Evolutionary conservation across 2,113 vertebrate genomes (phyloP).

Genomic region (Crotophaga sulcirostris): DNA sequence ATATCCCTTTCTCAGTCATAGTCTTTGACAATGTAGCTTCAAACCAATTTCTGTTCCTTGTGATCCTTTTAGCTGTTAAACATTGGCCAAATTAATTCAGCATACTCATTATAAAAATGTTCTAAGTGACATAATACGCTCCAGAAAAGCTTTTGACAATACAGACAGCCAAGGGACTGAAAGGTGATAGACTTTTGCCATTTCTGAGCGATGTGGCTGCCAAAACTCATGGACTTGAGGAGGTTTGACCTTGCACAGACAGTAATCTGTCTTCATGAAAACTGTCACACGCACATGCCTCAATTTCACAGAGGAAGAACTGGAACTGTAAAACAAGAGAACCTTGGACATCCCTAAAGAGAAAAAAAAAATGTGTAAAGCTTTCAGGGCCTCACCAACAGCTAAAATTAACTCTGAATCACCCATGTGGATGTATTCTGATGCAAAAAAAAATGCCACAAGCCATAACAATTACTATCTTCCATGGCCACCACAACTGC

Average conservation of each 20-base stretch:
- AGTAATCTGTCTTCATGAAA: slow-evolving; percentile 81
- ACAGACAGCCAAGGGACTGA: slow-evolving; percentile 25
- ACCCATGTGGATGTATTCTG: slow-evolving; percentile 10
- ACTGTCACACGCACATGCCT: slow-evolving; percentile 73
- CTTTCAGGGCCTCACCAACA: slow-evolving; percentile 8
- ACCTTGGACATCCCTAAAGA: slow-evolving; percentile 71
- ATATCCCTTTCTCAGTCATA: not conserved
- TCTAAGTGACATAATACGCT: slow-evolving; percentile 8
- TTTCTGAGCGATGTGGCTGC: slow-evolving; percentile 72
- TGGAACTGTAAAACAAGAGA: slow-evolving; percentile 49
- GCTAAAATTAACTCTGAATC: slow-evolving; percentile 66
- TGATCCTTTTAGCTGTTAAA: not conserved
- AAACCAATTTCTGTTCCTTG: not conserved
- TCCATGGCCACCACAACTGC: not conserved
- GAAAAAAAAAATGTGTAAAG: slow-evolving; percentile 75
- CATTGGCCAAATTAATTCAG: not conserved
- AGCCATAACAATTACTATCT: not conserved
- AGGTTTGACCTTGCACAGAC: slow-evolving; percentile 78
- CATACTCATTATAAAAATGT: not conserved
- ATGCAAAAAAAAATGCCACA: slow-evolving; percentile 21
- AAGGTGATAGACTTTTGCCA: slow-evolving; percentile 63
- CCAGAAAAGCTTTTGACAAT: slow-evolving; percentile 50
- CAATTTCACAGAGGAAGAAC: slow-evolving; percentile 75
- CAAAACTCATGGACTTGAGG: slow-evolving; percentile 55
- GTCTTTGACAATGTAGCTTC: not conserved